Conservation (phyloP, 2,113 vertebrate species). For the Parus major region DNA sequence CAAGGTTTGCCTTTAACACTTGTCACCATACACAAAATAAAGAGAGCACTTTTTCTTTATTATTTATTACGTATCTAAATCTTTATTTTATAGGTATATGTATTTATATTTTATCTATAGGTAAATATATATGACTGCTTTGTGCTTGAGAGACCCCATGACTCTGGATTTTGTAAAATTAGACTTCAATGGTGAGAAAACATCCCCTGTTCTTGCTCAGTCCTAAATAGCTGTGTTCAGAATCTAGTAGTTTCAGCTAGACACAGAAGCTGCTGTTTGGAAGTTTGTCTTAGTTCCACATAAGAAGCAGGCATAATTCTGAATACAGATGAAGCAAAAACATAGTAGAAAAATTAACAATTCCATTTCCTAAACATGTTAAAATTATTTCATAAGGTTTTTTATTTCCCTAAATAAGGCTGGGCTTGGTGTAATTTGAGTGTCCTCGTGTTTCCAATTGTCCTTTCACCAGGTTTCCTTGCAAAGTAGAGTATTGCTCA, state of each 20-base stretch:
- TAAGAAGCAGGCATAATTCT: neutral
- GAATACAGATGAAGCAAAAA: neutral
- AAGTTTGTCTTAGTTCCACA: neutral
- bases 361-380: fast-evolving
- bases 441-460: neutral
- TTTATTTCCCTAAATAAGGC: neutral
- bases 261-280: neutral
- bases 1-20: neutral
- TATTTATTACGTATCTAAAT: neutral
- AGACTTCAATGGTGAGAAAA: neutral
- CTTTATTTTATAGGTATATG: neutral
- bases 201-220: neutral
- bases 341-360: fast-evolving
- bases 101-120: neutral
- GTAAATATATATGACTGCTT: neutral
- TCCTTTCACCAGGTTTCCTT: neutral
- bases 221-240: neutral
- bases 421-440: neutral
- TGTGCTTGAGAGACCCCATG: neutral
- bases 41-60: neutral
- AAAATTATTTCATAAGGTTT: neutral
- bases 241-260: neutral
- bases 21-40: neutral
- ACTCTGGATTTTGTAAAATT: neutral
- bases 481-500: neutral